phyloP scores from a whole-genome alignment of 2,888 invertebrate genomes.

The Monoplex corrugatus region DNA sequence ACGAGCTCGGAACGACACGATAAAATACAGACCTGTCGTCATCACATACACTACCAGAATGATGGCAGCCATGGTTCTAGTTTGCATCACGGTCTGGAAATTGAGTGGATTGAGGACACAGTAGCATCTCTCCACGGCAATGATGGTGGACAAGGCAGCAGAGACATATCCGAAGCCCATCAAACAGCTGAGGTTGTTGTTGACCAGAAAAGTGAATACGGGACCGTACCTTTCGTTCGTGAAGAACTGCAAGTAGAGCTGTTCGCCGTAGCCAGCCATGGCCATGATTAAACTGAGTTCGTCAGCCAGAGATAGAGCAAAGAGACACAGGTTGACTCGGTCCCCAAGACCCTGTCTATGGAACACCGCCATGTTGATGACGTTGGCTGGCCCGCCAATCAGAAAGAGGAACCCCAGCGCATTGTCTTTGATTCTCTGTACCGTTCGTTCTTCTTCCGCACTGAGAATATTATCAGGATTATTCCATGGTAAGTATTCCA shows the following conservation, averaged over 20 bases:
- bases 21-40: background rate
- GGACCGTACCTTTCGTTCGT: background rate
- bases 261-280: background rate
- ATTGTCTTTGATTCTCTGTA: background rate
- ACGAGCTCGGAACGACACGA: background rate
- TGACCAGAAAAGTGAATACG: background rate
- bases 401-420: background rate
- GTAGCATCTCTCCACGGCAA: conserved; percentile 19
- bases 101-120: conserved; percentile 26
- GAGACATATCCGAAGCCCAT: background rate
- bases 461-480: conserved; percentile 18
- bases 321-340: conserved; percentile 35
- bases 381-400: conserved; percentile 38
- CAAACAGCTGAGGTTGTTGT: background rate
- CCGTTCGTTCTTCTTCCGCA: background rate
- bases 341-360: conserved; percentile 19
- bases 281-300: background rate
- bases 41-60: background rate
- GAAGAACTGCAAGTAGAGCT: background rate
- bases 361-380: conserved; percentile 42
- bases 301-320: conserved; percentile 13
- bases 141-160: conserved; percentile 7
- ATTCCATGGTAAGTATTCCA: conserved; percentile 28
- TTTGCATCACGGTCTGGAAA: conserved; percentile 16
- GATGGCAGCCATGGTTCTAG: conserved; percentile 30